Percentiles rank a stretch among this genome's conserved stretches.
Evolutionary conservation across 2,888 invertebrate genomes (phyloP).

Genomic region (Candidula unifasciata): DNA sequence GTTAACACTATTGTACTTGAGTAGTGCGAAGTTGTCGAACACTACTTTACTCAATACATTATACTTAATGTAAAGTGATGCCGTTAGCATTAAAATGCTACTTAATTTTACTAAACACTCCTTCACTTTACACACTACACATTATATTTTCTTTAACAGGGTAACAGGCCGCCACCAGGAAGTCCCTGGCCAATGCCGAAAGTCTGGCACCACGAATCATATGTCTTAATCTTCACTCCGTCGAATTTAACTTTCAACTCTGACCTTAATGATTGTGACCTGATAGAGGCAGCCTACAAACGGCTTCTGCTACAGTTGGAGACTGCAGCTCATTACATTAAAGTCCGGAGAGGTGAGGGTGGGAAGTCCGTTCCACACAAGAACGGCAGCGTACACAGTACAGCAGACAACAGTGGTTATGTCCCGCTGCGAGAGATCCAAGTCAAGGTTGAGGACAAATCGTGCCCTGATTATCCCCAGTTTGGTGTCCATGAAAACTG

Average conservation of each 20-base stretch:
- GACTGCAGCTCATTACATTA: background rate
- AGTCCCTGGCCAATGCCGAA: conserved; percentile 49
- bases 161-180: conserved; percentile 40
- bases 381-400: no score
- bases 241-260: conserved; percentile 22
- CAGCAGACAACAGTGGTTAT: background rate
- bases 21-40: no score
- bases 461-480: conserved; percentile 27
- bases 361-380: background rate
- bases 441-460: background rate
- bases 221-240: conserved; percentile 17
- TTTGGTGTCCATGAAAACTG: conserved; percentile 14
- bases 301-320: conserved; percentile 17
- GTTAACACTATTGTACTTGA: no score
- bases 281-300: conserved; percentile 27
- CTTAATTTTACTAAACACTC: no score
- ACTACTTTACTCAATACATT: no score
- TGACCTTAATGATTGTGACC: conserved; percentile 40
- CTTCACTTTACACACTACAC: no score
- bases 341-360: no score
- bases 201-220: conserved; percentile 21
- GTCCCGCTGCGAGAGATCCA: background rate
- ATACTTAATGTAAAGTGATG: no score
- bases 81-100: no score
- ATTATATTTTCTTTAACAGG: conserved; percentile 21